Evolutionary conservation across 2,113 vertebrate species (phyloP), one percentile per base, ranked within the genome.

Genomic region (Pteruthius melanotis): DNA sequence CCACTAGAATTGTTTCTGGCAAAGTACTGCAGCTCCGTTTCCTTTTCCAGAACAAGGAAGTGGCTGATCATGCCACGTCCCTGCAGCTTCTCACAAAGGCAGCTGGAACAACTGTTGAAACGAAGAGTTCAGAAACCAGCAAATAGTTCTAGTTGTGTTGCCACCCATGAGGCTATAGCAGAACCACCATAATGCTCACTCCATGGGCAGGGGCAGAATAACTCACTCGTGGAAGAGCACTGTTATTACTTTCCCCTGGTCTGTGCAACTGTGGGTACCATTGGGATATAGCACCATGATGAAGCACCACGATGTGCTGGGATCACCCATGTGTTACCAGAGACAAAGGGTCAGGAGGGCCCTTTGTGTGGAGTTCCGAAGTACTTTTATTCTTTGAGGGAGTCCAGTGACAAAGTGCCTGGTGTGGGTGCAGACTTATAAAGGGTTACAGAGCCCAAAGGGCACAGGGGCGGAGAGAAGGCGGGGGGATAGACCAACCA

Each of bases 21-120:
- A 57, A 87, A 81, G 66, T 52, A 18, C 22, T 72, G 50, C 39
- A 42, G 59, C 60, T 93, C 93, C 49, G 63, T 85, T 76, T 76
- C 40, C 13, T 54, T 83, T 87, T 65, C 74, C 71, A 53, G 45
- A 86, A 42, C 30, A 57, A 72, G 61, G 70, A 88, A 72, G 44
- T 40, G 40, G 56, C 31, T 30, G 37, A 52, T 60, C 14, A 3
- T 5, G 3, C 26, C 0, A 0, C 45, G 23, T 75, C 39, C 18
- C 42, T 83, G 75, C 19, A 65, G 45, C 40, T 83, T 83, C 77
- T 39, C 64, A 18, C 23, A 56, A 63, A 66, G 60, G 31, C 61
- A 86, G 10, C 39, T 77, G 59, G 45, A 35, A 21, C 10, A 78
- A 10, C 33, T 54, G 45, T 53, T 68, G 47, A 50, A 77, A 50